Conservation (phyloP, 2,113 vertebrate genomes). For the Smithornis capensis region DNA sequence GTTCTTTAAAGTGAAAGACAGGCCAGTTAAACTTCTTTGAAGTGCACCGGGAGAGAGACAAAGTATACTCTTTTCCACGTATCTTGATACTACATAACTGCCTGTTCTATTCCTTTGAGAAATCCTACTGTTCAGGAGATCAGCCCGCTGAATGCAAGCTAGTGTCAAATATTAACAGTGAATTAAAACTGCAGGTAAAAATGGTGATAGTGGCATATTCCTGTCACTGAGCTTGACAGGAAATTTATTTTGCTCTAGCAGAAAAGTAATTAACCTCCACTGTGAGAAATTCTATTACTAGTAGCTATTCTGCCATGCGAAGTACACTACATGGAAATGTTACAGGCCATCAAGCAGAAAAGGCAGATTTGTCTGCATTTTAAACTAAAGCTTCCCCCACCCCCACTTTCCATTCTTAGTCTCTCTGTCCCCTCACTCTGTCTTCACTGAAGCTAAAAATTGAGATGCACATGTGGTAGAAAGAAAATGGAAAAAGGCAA, state of each 20-base stretch:
- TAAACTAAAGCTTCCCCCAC: conserved; percentile 84
- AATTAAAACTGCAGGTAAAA: conserved; percentile 85
- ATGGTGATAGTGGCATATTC: conserved; percentile 72
- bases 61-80: neutral
- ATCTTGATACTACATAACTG: neutral
- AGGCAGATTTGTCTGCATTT: conserved; percentile 90
- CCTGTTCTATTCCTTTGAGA: conserved; percentile 25
- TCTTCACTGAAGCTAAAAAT: conserved; percentile 88
- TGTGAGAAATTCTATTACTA: conserved; percentile 95
- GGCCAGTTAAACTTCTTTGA: conserved; percentile 40
- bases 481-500: conserved; percentile 69
- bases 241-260: conserved; percentile 83
- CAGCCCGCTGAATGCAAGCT: conserved; percentile 51
- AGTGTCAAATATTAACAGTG: conserved; percentile 78
- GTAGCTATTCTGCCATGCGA: conserved; percentile 92
- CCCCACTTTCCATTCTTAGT: conserved; percentile 36
- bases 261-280: conserved; percentile 96
- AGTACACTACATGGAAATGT: conserved; percentile 90
- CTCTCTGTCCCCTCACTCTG: conserved; percentile 30
- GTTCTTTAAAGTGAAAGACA: conserved; percentile 26
- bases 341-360: conserved; percentile 93
- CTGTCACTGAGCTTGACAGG: conserved; percentile 77
- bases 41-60: neutral
- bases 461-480: conserved; percentile 77
- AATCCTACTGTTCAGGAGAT: conserved; percentile 30